Evolutionary conservation across 2,113 vertebrate species (phyloP), one percentile per base, ranked within the genome.

Genomic region (Columba livia): DNA sequence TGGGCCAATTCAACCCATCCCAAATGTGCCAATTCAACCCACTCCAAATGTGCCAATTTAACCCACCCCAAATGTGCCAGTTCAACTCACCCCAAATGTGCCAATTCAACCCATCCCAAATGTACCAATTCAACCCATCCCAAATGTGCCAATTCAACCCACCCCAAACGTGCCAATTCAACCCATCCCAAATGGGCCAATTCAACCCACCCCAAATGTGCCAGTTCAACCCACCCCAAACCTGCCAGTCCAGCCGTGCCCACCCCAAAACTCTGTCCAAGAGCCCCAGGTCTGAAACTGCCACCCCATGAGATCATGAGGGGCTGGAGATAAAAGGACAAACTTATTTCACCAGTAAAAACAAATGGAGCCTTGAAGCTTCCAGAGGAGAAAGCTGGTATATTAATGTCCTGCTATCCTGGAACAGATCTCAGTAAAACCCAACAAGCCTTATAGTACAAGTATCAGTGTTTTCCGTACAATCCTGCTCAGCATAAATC

Each of bases 361-460:
- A 67, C 31, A 87, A 82, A 87, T 42, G 5, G 2, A 80, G 54
- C 64, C 70, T 93, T 15, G 31, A 88, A 95, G 48, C 64, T 94
- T 97, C 58, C 60, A 69, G 73, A 87, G 62, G 48, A 87, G 67
- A 94, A 94, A 80, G 70, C 70, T 74, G 42, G 38, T 66, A 56
- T 90, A 93, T 80, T 94, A 88, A 96, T 66, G 57, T 87, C 87
- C 83, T 89, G 66, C 82, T 94, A 89, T 90, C 53, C 94, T 90
- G 87, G 40, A 93, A 90, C 48, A 95, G 70, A 96, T 90, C 86
- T 96, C 90, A 82, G 73, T 88, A 72, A 95, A 93, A 93, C 56
- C 24, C 89, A 81, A 79, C 79, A 93, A 93, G 79, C 28, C 78
- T 95, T 92, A 92, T 66, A 75, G 77, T 82, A 81, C 32, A 87